Conservation (phyloP, 1,140 invertebrate species). For the Tenebrio molitor region DNA sequence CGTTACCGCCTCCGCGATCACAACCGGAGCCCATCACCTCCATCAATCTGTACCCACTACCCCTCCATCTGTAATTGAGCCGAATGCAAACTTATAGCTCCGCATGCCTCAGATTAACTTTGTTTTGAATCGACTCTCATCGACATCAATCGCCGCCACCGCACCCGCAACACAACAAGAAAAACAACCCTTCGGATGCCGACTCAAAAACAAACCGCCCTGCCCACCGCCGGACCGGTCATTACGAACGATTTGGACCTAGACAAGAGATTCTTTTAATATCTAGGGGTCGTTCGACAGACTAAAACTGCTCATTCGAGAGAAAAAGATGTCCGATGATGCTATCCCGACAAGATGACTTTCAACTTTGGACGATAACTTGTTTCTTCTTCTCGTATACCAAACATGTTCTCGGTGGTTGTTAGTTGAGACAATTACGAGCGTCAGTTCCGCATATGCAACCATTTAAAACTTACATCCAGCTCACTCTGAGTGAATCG, state of each 20-base stretch:
- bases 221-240: background rate
- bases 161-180: slow-evolving; percentile 12
- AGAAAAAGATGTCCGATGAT: background rate
- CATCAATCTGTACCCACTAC: slow-evolving; percentile 30
- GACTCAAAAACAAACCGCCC: background rate
- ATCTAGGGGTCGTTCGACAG: background rate
- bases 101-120: slow-evolving; percentile 14
- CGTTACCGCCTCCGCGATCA: slow-evolving; percentile 34
- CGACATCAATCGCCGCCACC: slow-evolving; percentile 18
- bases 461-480: slow-evolving; percentile 15
- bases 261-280: slow-evolving; percentile 23
- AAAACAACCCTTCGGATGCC: slow-evolving; percentile 19
- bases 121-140: slow-evolving; percentile 3
- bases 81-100: slow-evolving; percentile 27
- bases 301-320: background rate
- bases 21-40: slow-evolving; percentile 25
- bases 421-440: background rate
- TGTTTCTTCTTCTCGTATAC: slow-evolving; percentile 14
- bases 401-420: slow-evolving; percentile 15
- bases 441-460: slow-evolving; percentile 18
- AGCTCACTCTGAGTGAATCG: slow-evolving; percentile 5
- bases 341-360: background rate
- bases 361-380: slow-evolving; percentile 15
- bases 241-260: slow-evolving; percentile 21
- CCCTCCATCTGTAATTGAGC: slow-evolving; percentile 34